Conservation (phyloP, 2,113 vertebrate genomes). For the Fregata magnificens region DNA sequence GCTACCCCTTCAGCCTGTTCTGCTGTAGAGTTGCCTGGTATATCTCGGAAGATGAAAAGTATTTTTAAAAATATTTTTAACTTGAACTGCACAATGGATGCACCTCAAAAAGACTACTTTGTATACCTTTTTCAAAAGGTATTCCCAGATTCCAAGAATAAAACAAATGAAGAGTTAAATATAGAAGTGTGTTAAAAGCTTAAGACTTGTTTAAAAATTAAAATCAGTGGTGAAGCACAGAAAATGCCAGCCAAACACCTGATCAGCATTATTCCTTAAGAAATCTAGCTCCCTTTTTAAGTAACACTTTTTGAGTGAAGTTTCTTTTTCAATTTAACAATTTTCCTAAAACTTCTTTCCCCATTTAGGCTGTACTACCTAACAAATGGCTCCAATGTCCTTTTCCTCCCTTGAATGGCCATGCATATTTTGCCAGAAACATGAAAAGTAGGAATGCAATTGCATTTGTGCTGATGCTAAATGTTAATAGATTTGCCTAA, state of each 20-base stretch:
- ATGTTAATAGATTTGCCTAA: slow-evolving; percentile 77
- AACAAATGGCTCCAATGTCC: neutral
- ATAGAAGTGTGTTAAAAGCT: neutral
- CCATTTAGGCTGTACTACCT: neutral
- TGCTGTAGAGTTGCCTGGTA: neutral
- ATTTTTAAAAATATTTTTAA: neutral
- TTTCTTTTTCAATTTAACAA: neutral
- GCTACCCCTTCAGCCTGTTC: neutral
- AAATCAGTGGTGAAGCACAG: neutral
- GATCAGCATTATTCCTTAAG: neutral
- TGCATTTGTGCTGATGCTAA: slow-evolving; percentile 74
- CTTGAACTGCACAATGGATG: neutral
- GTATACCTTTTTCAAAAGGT: neutral
- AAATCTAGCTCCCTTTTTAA: neutral
- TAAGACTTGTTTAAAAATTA: neutral
- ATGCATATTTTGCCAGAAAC: slow-evolving; percentile 63
- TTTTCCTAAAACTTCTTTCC: neutral
- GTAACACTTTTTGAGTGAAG: neutral
- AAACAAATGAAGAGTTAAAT: neutral
- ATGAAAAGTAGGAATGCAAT: slow-evolving; percentile 56
- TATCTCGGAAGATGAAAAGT: neutral
- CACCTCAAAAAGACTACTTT: neutral
- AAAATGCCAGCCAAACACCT: neutral
- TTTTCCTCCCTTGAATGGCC: slow-evolving; percentile 27
- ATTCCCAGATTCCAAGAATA: neutral